These are phyloP conservation scores for Neolamprologus sp. DNA, from an alignment of 2,113 vertebrate species.

Conservation along the genomic window DNA sequence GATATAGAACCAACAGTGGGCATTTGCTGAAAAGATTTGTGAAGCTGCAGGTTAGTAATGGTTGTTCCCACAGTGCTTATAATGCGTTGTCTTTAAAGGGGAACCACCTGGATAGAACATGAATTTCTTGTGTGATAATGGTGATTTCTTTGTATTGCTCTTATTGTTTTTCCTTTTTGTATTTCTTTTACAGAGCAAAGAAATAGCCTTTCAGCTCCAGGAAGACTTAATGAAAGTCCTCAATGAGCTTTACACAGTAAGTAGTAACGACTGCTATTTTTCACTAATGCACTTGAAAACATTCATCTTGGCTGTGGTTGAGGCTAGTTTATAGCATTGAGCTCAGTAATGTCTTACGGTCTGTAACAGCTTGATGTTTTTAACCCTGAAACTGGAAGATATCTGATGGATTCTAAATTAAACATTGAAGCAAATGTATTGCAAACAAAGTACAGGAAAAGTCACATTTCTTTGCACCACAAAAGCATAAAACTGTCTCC, in stretches of 20 bases:
- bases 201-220: constrained; percentile 95
- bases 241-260: constrained; percentile 98
- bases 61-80: background rate
- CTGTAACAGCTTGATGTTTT: background rate
- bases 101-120: background rate
- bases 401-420: background rate
- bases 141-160: background rate
- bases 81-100: background rate
- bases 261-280: constrained; percentile 39
- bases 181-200: constrained; percentile 86
- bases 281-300: background rate
- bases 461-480: background rate
- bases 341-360: background rate
- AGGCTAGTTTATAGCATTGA: background rate
- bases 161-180: background rate
- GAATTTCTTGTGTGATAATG: background rate
- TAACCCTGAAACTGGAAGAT: background rate
- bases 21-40: background rate
- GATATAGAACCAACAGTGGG: background rate
- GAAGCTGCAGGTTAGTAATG: background rate
- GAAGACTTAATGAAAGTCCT: constrained; percentile 99
- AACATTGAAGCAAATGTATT: background rate
- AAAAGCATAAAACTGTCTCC: background rate
- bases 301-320: background rate
- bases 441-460: background rate